These are phyloP conservation scores for Eupeodes corollae DNA, from an alignment of 1,140 invertebrate species.

Conservation along the genomic window DNA sequence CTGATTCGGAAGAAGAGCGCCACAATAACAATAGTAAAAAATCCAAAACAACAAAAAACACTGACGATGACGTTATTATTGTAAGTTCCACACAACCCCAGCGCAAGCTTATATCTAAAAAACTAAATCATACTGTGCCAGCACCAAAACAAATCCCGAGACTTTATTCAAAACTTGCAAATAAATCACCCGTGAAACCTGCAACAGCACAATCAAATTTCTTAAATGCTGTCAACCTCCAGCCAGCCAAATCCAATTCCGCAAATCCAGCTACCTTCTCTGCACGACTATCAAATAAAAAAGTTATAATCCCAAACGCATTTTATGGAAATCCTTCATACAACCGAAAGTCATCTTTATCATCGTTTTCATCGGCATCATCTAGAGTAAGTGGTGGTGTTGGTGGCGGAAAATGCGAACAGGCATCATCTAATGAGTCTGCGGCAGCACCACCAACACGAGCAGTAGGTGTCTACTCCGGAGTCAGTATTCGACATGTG, in stretches of 20 bases:
- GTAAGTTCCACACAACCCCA: background rate
- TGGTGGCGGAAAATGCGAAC: too few species aligned
- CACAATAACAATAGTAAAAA: background rate
- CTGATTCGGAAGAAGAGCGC: conserved; percentile 4
- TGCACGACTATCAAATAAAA: conserved; percentile 7
- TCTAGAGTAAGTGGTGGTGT: background rate
- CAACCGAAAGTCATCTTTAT: background rate
- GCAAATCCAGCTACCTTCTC: conserved; percentile 6
- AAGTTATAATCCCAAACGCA: conserved; percentile 7
- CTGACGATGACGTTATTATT: background rate
- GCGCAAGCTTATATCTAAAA: conserved; percentile 1
- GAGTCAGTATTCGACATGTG: too few species aligned
- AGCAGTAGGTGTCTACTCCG: too few species aligned
- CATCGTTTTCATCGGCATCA: background rate
- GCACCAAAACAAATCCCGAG: background rate
- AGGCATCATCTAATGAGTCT: background rate
- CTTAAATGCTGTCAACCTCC: conserved; percentile 6
- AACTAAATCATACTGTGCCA: background rate
- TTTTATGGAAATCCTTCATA: conserved; percentile 7
- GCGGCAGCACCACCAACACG: background rate
- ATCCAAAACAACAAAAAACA: background rate
- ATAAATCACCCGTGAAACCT: background rate
- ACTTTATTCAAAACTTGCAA: background rate
- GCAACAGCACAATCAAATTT: conserved; percentile 8
- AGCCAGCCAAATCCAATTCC: conserved; percentile 1